These are phyloP conservation scores for Psilopsiagon aymara DNA, from an alignment of 2,113 vertebrate genomes.

Conservation along the genomic window DNA sequence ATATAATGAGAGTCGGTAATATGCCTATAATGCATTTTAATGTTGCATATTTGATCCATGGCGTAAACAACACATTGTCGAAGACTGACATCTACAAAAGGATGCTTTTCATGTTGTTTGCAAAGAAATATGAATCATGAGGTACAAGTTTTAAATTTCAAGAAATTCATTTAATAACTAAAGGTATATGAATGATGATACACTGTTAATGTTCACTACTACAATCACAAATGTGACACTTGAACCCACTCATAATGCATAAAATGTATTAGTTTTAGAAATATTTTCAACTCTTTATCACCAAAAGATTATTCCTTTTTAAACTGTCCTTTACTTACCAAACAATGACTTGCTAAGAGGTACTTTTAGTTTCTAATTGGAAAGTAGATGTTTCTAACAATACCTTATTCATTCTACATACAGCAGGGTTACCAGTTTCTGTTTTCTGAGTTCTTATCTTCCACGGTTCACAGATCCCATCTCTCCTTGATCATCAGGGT, in stretches of 20 bases:
- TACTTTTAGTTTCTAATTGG: constrained; percentile 13
- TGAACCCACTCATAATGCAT: neutral
- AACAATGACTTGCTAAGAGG: constrained; percentile 12
- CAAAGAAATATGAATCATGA: neutral
- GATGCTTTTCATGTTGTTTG: neutral
- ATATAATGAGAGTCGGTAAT: constrained; percentile 37
- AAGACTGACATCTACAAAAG: constrained; percentile 7
- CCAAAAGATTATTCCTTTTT: neutral
- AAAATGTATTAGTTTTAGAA: neutral
- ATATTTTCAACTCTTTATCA: neutral
- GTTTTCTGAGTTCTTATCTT: constrained; percentile 64
- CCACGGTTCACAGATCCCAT: constrained; percentile 71
- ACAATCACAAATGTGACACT: neutral
- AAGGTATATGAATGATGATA: neutral
- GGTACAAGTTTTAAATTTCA: neutral
- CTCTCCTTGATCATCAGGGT: constrained; percentile 67
- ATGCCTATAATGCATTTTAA: constrained; percentile 28
- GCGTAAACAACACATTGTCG: constrained; percentile 11
- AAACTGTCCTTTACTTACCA: neutral
- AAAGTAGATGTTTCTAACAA: neutral
- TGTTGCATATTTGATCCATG: neutral
- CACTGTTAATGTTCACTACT: neutral
- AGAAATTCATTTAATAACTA: neutral
- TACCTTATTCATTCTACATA: constrained; percentile 15
- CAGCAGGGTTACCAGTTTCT: constrained; percentile 35